phyloP scores from a whole-genome alignment of 2,888 invertebrate genomes.

The Ditylenchus weischeri region DNA sequence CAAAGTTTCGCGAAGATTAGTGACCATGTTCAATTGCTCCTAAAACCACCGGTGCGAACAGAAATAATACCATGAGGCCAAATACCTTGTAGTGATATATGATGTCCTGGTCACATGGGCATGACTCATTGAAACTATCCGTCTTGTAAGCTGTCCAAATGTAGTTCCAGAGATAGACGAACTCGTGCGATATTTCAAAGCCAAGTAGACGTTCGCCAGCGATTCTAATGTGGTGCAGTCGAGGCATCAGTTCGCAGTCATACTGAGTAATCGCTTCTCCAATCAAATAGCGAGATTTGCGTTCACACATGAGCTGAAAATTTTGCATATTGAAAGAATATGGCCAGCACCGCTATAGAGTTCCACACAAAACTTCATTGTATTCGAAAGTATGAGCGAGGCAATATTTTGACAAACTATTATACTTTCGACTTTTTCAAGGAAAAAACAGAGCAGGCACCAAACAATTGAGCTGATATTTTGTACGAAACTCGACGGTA shows the following conservation, averaged over 20 bases:
- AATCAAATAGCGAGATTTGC: conserved; percentile 84
- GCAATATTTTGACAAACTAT: no score
- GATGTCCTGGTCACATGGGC: conserved; percentile 98
- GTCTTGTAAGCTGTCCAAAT: conserved; percentile 96
- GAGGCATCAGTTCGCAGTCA: conserved; percentile 97
- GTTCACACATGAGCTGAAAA: conserved; percentile 60
- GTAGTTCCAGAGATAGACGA: conserved; percentile 88
- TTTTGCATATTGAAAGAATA: no score
- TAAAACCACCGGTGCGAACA: conserved; percentile 24
- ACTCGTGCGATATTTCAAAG: conserved; percentile 69
- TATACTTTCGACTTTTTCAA: no score
- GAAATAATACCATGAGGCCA: not conserved
- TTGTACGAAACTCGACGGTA: no score
- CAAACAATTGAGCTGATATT: no score
- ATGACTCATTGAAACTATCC: conserved; percentile 95
- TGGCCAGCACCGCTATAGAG: no score
- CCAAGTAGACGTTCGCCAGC: conserved; percentile 71
- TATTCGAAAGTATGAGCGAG: no score
- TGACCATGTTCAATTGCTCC: conserved; percentile 60
- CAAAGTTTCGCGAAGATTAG: conserved; percentile 79
- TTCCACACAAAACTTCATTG: no score
- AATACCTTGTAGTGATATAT: conserved; percentile 94
- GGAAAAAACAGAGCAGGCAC: no score
- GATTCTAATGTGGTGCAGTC: conserved; percentile 95
- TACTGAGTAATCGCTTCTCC: conserved; percentile 98